Percentiles rank a stretch among this genome's conserved stretches.
These are phyloP conservation scores for Bos indicus DNA, from an alignment of 2,113 vertebrate genomes.

Conservation along the genomic window DNA sequence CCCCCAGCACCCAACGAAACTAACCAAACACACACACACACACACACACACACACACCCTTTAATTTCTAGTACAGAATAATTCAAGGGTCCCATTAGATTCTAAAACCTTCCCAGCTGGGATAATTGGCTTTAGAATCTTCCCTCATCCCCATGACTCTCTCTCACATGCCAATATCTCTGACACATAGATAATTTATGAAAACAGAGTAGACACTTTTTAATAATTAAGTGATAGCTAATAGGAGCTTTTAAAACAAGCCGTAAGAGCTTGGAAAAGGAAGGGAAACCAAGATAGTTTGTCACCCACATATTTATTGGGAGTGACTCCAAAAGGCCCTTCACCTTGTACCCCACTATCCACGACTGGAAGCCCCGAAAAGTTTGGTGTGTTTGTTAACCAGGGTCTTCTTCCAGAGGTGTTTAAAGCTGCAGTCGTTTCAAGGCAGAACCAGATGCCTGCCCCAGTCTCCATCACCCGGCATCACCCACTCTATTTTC, in stretches of 20 bases:
- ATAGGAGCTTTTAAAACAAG: conserved; percentile 73
- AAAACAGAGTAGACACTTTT: conserved; percentile 81
- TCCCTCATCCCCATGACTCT: conserved; percentile 41
- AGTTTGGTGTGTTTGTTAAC: conserved; percentile 59
- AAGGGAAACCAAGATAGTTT: background rate
- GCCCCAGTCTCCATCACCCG: conserved; percentile 53
- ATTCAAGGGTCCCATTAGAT: conserved; percentile 10
- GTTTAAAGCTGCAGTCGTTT: background rate
- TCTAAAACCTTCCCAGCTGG: conserved; percentile 51
- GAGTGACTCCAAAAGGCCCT: conserved; percentile 44
- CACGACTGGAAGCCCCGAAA: conserved; percentile 23
- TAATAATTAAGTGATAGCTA: conserved; percentile 84
- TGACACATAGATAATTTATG: conserved; percentile 84
- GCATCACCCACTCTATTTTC: conserved; percentile 60
- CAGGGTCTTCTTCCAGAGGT: background rate
- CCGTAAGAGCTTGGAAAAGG: conserved; percentile 55
- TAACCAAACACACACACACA: background rate
- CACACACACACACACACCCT: background rate
- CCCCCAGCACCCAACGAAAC: background rate
- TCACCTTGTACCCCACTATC: conserved; percentile 32
- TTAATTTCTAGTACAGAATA: background rate
- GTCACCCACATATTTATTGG: background rate
- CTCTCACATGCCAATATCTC: conserved; percentile 57
- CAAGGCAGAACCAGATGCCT: conserved; percentile 47
- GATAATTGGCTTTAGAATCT: conserved; percentile 71